phyloP scores from a whole-genome alignment of 2,888 invertebrate genomes.

The Drosophila robusta region DNA sequence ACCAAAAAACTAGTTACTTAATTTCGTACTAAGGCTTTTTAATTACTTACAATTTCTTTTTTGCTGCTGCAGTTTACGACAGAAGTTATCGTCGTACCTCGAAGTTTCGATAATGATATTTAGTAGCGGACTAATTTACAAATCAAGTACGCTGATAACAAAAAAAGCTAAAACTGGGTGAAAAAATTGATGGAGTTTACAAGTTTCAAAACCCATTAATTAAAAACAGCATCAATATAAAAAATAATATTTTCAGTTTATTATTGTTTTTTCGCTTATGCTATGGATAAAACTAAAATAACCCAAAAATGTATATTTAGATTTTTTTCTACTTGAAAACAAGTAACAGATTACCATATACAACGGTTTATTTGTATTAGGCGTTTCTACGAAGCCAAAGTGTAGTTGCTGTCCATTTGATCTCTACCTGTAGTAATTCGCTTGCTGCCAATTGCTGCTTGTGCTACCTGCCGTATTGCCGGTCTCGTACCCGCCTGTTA shows the following conservation, averaged over 20 bases:
- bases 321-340: background rate
- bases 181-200: background rate
- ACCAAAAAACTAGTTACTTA: no score
- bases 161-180: background rate
- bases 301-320: background rate
- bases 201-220: no score
- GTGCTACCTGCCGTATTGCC: slow-evolving; percentile 39
- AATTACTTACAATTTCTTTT: slow-evolving; percentile 42
- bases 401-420: slow-evolving; percentile 10
- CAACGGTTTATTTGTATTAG: slow-evolving; percentile 51
- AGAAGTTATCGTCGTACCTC: slow-evolving; percentile 9
- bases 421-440: slow-evolving; percentile 78
- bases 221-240: background rate
- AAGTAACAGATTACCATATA: slow-evolving; percentile 13
- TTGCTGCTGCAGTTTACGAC: slow-evolving; percentile 1
- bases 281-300: background rate
- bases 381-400: slow-evolving; percentile 16
- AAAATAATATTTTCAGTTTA: background rate
- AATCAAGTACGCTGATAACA: slow-evolving; percentile 1
- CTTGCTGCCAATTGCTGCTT: slow-evolving; percentile 71
- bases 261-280: background rate
- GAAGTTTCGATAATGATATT: slow-evolving; percentile 19
- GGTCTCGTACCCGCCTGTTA: slow-evolving; percentile 42
- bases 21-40: background rate
- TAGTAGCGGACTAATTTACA: slow-evolving; percentile 10